Base-by-base conservation (phyloP, 2,113 vertebrate genomes). In the Anarhynchus alexandrinus region DNA sequence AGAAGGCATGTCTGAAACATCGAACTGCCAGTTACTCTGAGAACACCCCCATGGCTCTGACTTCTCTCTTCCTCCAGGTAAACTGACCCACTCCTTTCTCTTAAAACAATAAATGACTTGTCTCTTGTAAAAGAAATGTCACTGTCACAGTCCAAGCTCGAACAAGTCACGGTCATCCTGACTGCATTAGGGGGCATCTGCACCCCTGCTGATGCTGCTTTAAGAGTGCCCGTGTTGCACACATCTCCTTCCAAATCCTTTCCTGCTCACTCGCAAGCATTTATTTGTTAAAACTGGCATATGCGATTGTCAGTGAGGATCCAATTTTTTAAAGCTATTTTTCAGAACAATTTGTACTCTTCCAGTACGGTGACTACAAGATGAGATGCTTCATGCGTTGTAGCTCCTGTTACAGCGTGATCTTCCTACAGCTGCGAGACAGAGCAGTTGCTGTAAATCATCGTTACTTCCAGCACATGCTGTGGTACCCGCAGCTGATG, bases 311-410 rank as follows among this genome's bases (percentile, higher is more conserved):
- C 87, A 74, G 59, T 12, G 65, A 82, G 74, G 45, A 89, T 84
- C 51, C 52, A 34, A 25, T 51, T 78, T 95, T 86, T 88, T 30
- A 49, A 82, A 85, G 72, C 11, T 42, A 15, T 70, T 90, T 94
- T 94, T 91, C 62, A 92, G 90, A 70, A 91, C 82, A 92, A 92
- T 92, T 88, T 89, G 79, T 91, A 67, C 76, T 84, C 69, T 92
- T 86, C 64, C 78, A 78, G 73, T 47, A 84, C 4, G 2, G 16
- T 45, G 84, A 84, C 62, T 85, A 32, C 49, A 80, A 84, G 54
- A 79, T 52, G 93, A 88, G 55, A 80, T 0, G 1, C 61, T 89
- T 94, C 80, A 47, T 43, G 65, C 5, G 5, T n/a, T 78, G 67
- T 27, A 64, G 58, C 52, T 80, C 64, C 57, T 78, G 59, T 77